Evolutionary conservation across 1,140 invertebrate species (phyloP).

Genomic region (Drosophila nebulosa): DNA sequence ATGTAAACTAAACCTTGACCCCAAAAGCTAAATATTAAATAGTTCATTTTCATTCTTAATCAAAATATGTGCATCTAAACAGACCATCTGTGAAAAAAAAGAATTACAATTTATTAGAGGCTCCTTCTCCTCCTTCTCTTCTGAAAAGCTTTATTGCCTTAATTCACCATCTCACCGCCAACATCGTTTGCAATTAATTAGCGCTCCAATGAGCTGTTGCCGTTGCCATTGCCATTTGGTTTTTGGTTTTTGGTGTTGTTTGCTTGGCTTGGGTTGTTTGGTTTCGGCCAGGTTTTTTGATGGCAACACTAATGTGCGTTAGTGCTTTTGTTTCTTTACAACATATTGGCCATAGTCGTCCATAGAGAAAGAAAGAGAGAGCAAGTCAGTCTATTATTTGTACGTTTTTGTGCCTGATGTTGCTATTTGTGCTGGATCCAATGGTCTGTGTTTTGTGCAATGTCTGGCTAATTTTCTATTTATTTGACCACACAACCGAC

Average conservation of each 20-base stretch:
- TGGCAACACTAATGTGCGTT: slow-evolving; percentile 54
- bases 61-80: not conserved
- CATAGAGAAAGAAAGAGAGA: too few relatives aligned
- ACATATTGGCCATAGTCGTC: slow-evolving; percentile 31
- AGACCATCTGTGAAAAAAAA: not conserved
- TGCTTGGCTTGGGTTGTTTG: slow-evolving; percentile 12
- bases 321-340: slow-evolving; percentile 42
- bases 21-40: not conserved
- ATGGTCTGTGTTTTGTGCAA: slow-evolving; percentile 32
- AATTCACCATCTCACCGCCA: slow-evolving; percentile 36
- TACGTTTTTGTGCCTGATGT: slow-evolving; percentile 10
- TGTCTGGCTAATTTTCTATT: slow-evolving; percentile 78
- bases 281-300: slow-evolving; percentile 34
- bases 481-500: slow-evolving; percentile 66
- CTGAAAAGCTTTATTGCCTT: too few relatives aligned
- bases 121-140: too few relatives aligned
- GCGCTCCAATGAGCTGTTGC: slow-evolving; percentile 68
- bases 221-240: slow-evolving; percentile 19
- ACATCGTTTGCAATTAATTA: slow-evolving; percentile 71
- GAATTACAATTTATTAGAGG: too few relatives aligned
- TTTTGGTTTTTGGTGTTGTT: slow-evolving; percentile 8
- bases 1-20: too few relatives aligned
- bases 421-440: slow-evolving; percentile 42
- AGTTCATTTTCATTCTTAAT: not conserved
- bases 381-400: slow-evolving; percentile 58